phyloP scores from a whole-genome alignment of 2,797 vertebrate species.

The Coregonus sp. region DNA sequence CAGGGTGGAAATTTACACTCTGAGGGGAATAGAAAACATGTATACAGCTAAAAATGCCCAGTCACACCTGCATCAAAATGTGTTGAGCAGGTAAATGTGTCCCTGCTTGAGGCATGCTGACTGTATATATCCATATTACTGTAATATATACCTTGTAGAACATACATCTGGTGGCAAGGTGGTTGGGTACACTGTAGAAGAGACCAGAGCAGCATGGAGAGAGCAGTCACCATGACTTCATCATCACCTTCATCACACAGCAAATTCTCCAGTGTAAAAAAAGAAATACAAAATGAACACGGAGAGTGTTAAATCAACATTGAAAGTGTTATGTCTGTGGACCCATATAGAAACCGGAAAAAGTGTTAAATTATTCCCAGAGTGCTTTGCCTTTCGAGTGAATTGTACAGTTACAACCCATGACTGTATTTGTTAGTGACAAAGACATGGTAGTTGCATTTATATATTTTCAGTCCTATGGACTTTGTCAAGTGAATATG shows the following conservation, averaged over 20 bases:
- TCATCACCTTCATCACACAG: conserved; percentile 81
- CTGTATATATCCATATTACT: not conserved
- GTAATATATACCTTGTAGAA: not conserved
- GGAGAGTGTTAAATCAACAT: no score
- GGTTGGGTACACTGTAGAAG: conserved; percentile 89
- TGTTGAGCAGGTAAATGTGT: not conserved
- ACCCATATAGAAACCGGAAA: no score
- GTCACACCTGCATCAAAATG: not conserved
- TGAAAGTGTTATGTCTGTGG: no score
- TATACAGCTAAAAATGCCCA: not conserved
- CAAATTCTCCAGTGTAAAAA: no score
- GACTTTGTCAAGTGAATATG: no score
- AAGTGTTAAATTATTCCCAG: no score
- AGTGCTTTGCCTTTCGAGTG: no score
- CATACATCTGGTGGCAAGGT: conserved; percentile 87
- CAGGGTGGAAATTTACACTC: not conserved
- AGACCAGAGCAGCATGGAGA: conserved; percentile 83
- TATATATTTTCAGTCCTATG: no score
- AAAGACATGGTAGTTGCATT: no score
- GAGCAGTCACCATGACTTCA: conserved; percentile 80
- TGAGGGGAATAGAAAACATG: not conserved
- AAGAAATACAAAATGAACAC: no score
- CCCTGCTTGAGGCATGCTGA: not conserved
- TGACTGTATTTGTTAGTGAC: no score
- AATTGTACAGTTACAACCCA: no score